Conservation (phyloP, 2,888 invertebrate genomes). For the Stenichneumon culpator region DNA sequence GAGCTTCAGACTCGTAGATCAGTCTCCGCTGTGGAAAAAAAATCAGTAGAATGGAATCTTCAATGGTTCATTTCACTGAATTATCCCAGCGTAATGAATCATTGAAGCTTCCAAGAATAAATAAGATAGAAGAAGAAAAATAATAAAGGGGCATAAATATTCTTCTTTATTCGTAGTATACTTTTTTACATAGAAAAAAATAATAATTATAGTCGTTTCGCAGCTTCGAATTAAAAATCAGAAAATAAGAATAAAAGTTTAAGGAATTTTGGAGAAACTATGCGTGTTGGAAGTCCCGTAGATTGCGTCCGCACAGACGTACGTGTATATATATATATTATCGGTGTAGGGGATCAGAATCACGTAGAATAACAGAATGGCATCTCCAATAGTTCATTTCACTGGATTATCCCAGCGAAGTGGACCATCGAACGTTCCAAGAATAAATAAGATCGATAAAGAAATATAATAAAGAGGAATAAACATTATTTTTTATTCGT, state of each 20-base stretch:
- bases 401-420: not conserved
- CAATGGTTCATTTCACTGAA: not conserved
- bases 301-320: not conserved
- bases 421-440: not conserved
- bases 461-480: not conserved
- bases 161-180: not conserved
- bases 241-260: not conserved
- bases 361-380: not conserved
- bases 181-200: not conserved
- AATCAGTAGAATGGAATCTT: not conserved
- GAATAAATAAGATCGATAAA: not conserved
- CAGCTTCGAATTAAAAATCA: not conserved
- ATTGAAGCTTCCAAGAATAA: not conserved
- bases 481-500: not conserved
- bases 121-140: not conserved
- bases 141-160: not conserved
- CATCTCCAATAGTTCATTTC: not conserved
- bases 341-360: conserved; percentile 3
- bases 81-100: not conserved
- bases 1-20: conserved; percentile 4
- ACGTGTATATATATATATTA: not conserved
- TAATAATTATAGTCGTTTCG: not conserved
- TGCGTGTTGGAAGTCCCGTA: conserved; percentile 13
- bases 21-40: not conserved
- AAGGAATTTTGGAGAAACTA: conserved; percentile 27